Percentiles rank a stretch among this genome's conserved stretches.
Conservation (phyloP, 2,888 invertebrate species). For the Abrostola triplasia region DNA sequence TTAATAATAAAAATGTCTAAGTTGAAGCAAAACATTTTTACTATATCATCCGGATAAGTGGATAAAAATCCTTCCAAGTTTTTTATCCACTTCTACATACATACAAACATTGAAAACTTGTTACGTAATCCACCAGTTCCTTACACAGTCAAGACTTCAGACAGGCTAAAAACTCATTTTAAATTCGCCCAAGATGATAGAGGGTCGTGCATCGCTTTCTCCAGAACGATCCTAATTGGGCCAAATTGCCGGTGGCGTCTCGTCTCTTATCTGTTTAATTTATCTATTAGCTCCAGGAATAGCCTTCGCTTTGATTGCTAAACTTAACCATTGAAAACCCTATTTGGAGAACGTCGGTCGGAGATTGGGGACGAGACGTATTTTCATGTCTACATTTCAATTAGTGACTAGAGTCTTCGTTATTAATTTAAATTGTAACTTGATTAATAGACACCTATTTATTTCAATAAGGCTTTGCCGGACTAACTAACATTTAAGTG, state of each 20-base stretch:
- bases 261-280: constrained; percentile 74
- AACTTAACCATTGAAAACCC: constrained; percentile 24
- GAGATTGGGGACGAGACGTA: constrained; percentile 4
- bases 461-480: too few species aligned
- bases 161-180: constrained; percentile 2
- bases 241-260: constrained; percentile 73
- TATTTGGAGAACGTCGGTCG: constrained; percentile 21
- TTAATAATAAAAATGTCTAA: constrained; percentile 2
- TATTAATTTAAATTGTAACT: too few species aligned
- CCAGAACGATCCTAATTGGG: constrained; percentile 59
- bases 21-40: not conserved
- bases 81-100: too few species aligned
- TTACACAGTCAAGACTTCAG: not conserved
- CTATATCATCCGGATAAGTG: not conserved
- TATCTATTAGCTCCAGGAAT: constrained; percentile 71
- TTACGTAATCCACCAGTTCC: not conserved
- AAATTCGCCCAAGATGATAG: not conserved
- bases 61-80: too few species aligned
- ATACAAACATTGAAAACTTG: not conserved
- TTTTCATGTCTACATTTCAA: constrained; percentile 28
- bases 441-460: too few species aligned
- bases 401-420: not conserved
- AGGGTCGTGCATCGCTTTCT: constrained; percentile 20
- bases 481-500: too few species aligned
- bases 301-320: constrained; percentile 61